phyloP scores from a whole-genome alignment of 2,113 vertebrate genomes.

The rabbit (Oryctolagus cuniculus) region mOryCun1.1 NC_091437.1:30621001-30621500 shows the following conservation, averaged over 20 bases:
- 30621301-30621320: background rate
- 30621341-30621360: conserved; percentile 17
- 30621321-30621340: conserved; percentile 44
- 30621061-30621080: background rate
- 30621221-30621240: background rate
- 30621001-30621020: background rate
- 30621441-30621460: background rate
- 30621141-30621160: background rate
- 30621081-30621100: background rate
- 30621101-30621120: background rate
- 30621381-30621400: conserved; percentile 7
- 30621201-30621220: background rate
- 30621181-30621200: background rate
- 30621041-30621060: background rate
- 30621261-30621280: background rate
- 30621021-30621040: background rate
- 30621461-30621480: conserved; percentile 3
- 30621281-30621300: background rate
- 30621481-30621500: conserved; percentile 45
- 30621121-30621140: background rate
- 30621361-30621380: conserved; percentile 47
- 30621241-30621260: background rate
- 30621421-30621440: background rate
- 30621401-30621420: conserved; percentile 64
- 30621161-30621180: background rate